phyloP scores from a whole-genome alignment of 2,888 invertebrate genomes.

The Papilio protenor region DNA sequence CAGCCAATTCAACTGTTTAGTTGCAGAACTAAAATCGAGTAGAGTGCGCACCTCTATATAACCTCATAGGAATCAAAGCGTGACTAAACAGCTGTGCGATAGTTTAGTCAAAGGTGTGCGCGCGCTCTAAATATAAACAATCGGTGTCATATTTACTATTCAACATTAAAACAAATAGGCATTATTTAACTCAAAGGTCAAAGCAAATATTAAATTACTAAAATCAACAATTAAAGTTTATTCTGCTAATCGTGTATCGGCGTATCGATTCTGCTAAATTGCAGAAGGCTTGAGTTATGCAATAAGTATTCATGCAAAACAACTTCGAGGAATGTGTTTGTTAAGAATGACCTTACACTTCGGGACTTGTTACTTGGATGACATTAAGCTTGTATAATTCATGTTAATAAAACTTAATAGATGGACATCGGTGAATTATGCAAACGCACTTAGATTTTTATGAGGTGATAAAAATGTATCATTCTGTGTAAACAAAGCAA shows the following conservation, averaged over 20 bases:
- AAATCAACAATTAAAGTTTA: conserved; percentile 12
- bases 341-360: conserved; percentile 56
- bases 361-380: not conserved
- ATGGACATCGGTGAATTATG: too few species aligned
- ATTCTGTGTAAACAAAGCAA: too few species aligned
- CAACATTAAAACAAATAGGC: not conserved
- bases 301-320: conserved; percentile 47
- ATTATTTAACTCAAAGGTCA: conserved; percentile 15
- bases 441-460: not conserved
- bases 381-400: not conserved
- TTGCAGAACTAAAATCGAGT: too few species aligned
- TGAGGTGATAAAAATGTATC: not conserved
- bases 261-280: conserved; percentile 37
- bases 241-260: conserved; percentile 2
- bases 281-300: conserved; percentile 34
- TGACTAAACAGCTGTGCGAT: too few species aligned
- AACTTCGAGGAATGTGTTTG: conserved; percentile 50
- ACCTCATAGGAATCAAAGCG: too few species aligned
- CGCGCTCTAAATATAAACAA: too few species aligned
- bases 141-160: not conserved
- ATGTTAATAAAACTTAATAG: not conserved
- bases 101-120: too few species aligned
- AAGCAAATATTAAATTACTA: conserved; percentile 14
- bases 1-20: too few species aligned
- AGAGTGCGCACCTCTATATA: too few species aligned